A percentile compares a stretch with the other conserved stretches of the same genome.
Conservation (phyloP, 1,140 invertebrate genomes). For the Conopomorpha cramerella region DNA sequence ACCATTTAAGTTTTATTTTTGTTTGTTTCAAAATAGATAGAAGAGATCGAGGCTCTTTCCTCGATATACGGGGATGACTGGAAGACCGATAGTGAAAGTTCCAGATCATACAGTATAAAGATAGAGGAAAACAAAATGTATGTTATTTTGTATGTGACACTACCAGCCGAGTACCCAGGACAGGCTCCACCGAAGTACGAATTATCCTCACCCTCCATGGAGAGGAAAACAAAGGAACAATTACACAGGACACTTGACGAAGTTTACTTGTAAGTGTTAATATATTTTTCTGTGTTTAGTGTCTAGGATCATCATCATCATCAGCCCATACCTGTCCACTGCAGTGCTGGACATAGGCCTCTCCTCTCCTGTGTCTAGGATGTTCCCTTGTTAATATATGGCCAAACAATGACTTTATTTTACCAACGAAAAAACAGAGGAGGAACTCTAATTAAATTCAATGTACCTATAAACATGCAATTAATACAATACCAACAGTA, state of each 20-base stretch:
- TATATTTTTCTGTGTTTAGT: no score
- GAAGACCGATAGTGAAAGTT: conserved; percentile 63
- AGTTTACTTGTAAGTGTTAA: conserved; percentile 73
- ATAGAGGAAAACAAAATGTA: conserved; percentile 54
- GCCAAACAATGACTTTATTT: no score
- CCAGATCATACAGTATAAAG: conserved; percentile 62
- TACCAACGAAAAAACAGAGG: no score
- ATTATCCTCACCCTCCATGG: conserved; percentile 74
- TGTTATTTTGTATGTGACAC: conserved; percentile 63
- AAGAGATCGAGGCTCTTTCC: conserved; percentile 75
- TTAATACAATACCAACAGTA: no score
- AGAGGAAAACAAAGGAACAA: conserved; percentile 58
- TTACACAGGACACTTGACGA: conserved; percentile 65
- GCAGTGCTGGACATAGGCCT: no score
- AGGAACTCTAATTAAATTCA: no score
- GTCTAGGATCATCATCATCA: no score
- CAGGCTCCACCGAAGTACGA: conserved; percentile 70
- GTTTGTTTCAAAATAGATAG: conserved; percentile 43
- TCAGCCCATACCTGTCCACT: no score
- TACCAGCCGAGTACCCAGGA: conserved; percentile 69
- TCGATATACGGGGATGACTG: conserved; percentile 80
- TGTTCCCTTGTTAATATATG: no score
- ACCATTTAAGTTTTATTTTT: conserved; percentile 2
- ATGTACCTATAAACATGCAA: no score
- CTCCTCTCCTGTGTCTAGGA: no score